Conservation (phyloP, 2,888 invertebrate genomes). For the Adela reaumurella region DNA sequence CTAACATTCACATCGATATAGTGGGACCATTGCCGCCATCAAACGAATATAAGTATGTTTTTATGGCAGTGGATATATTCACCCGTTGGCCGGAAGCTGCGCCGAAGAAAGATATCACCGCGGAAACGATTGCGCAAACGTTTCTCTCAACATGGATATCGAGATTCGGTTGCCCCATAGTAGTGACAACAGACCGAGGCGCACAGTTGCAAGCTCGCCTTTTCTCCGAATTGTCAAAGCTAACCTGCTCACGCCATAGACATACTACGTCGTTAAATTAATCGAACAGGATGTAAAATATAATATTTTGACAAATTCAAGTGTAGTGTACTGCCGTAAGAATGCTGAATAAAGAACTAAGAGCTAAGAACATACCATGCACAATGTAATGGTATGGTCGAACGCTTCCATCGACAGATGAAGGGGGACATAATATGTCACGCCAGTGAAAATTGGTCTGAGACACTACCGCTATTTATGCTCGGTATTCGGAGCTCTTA, state of each 20-base stretch:
- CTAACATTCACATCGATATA: constrained; percentile 22
- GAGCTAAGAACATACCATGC: no score
- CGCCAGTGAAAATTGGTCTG: constrained; percentile 11
- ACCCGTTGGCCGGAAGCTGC: constrained; percentile 29
- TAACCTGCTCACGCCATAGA: constrained; percentile 1
- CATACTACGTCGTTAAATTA: constrained; percentile 19
- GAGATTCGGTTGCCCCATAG: constrained; percentile 25
- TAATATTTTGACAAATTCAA: no score
- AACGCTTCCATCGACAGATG: constrained; percentile 26
- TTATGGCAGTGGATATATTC: constrained; percentile 20
- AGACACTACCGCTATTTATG: constrained; percentile 14
- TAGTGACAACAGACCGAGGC: constrained; percentile 22
- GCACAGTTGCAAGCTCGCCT: constrained; percentile 23
- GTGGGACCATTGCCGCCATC: constrained; percentile 14
- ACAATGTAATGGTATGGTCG: constrained; percentile 25
- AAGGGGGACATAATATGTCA: constrained; percentile 23
- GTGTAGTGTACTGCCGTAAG: no score
- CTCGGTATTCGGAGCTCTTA: constrained; percentile 16
- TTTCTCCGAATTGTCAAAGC: constrained; percentile 14
- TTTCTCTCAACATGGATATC: constrained; percentile 27
- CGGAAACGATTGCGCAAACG: constrained; percentile 21
- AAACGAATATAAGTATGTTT: constrained; percentile 9
- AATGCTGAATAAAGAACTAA: no score
- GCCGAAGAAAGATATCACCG: constrained; percentile 23
- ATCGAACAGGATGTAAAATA: no score